Evolutionary conservation across 2,888 invertebrate species (phyloP), one percentile per base, ranked within the genome.

Genomic region (Cephus rjabovi): DNA sequence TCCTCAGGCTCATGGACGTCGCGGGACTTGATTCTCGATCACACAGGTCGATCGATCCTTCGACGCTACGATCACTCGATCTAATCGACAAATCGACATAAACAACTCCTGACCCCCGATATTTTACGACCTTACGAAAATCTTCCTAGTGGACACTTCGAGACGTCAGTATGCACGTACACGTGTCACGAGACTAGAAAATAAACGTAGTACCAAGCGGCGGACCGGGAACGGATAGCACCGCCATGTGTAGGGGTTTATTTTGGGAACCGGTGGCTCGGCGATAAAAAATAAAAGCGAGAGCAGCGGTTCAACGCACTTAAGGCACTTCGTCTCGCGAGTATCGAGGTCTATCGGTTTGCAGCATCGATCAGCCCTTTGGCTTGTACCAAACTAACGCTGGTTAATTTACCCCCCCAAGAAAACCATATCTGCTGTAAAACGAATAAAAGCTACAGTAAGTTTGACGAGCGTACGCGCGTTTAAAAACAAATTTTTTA

Each of bases 251-350:
- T 79, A 83, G 85, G 83, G 86, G 86, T 88, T 89, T 89, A 89
- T 89, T 89, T 89, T 89, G 88, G 89, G 88, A 87, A 84, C 74
- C 77, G 71, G 73, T 76, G 70, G 80, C 76, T 70, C 69, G 70
- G 70, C 77, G 80, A 76, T 77, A 76, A 80, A 77, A 79, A 79
- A 79, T 81, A 81, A 77, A 56, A 77, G 75, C 74, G 69, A 76
- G 74, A 37, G 12, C 83, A 81, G 75, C 81, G 77, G 84, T 87
- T 85, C 86, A 83, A 86, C 83, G 86, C 77, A 82, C 84, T 79
- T 82, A 34, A 74, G 30, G 15, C 34, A 15, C 71, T 71, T 71
- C 31, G 71, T 34, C 34, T 9, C 31, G 31, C 33, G 71, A 71
- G 71, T 71, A 34, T 71, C 71, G 71, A 71, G 33, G 23, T 56